These are phyloP conservation scores for Phoronis australis DNA, from an alignment of 2,888 invertebrate genomes.

Conservation along the genomic window DNA sequence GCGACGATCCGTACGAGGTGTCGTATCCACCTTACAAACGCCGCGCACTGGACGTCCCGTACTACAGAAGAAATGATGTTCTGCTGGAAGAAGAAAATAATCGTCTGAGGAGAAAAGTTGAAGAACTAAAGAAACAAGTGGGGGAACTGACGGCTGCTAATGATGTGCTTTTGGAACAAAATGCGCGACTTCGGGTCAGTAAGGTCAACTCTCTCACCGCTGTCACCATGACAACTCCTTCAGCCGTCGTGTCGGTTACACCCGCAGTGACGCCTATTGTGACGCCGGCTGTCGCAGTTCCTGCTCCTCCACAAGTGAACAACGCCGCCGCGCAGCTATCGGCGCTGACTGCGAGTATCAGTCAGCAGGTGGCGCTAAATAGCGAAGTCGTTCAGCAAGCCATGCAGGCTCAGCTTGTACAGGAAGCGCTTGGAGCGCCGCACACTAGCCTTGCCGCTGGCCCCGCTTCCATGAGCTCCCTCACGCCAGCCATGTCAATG, in stretches of 20 bases:
- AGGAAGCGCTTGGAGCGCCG: constrained; percentile 17
- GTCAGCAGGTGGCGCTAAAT: constrained; percentile 44
- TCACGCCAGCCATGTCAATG: no score
- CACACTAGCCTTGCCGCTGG: constrained; percentile 8
- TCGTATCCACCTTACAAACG: constrained; percentile 13
- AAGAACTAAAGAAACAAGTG: constrained; percentile 67
- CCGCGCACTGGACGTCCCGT: not conserved
- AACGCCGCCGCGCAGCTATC: constrained; percentile 15
- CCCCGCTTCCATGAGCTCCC: no score
- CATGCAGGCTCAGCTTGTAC: constrained; percentile 37
- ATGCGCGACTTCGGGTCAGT: constrained; percentile 62
- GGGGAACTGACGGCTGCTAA: constrained; percentile 70
- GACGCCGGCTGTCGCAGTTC: constrained; percentile 50
- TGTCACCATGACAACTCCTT: not conserved
- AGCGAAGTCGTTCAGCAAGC: constrained; percentile 43
- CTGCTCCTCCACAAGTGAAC: constrained; percentile 59
- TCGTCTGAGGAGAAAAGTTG: constrained; percentile 64
- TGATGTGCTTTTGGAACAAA: constrained; percentile 72
- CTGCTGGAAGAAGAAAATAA: constrained; percentile 64
- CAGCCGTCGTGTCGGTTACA: constrained; percentile 24
- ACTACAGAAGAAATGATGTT: no score
- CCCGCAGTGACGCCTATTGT: constrained; percentile 30
- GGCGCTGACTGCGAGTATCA: constrained; percentile 39
- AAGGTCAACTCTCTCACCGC: constrained; percentile 20
- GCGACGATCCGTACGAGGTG: not conserved